Percentiles rank a stretch among this genome's conserved stretches.
phyloP scores from a whole-genome alignment of 2,888 invertebrate species.

The Hipparchia semele region DNA sequence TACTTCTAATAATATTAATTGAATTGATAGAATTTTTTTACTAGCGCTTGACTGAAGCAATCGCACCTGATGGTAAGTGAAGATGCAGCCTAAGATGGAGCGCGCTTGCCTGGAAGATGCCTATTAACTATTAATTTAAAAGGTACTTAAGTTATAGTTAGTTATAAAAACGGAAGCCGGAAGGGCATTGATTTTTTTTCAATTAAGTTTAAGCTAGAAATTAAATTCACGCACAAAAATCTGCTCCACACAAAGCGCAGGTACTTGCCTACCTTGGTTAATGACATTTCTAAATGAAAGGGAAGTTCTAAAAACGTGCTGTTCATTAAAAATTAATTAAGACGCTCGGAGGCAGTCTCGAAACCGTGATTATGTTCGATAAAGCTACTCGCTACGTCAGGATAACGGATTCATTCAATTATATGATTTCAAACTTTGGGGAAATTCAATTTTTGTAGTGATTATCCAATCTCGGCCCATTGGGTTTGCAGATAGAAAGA shows the following conservation, averaged over 20 bases:
- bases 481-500: no score
- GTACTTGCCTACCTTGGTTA: background rate
- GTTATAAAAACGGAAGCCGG: no score
- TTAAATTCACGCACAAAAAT: background rate
- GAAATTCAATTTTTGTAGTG: background rate
- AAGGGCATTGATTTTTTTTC: no score
- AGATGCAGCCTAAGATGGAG: no score
- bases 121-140: no score
- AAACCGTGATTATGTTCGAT: slow-evolving; percentile 26
- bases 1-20: no score
- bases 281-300: slow-evolving; percentile 8
- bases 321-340: slow-evolving; percentile 27
- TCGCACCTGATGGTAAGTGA: no score
- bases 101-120: no score
- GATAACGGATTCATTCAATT: slow-evolving; percentile 16
- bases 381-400: slow-evolving; percentile 17
- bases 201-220: no score
- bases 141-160: no score
- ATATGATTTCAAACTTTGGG: background rate
- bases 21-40: no score
- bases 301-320: slow-evolving; percentile 19
- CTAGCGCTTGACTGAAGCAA: no score
- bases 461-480: background rate
- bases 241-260: background rate
- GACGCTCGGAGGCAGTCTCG: slow-evolving; percentile 11